Conservation (phyloP, 2,113 vertebrate genomes). For the Chloropsis cyanopogon region DNA sequence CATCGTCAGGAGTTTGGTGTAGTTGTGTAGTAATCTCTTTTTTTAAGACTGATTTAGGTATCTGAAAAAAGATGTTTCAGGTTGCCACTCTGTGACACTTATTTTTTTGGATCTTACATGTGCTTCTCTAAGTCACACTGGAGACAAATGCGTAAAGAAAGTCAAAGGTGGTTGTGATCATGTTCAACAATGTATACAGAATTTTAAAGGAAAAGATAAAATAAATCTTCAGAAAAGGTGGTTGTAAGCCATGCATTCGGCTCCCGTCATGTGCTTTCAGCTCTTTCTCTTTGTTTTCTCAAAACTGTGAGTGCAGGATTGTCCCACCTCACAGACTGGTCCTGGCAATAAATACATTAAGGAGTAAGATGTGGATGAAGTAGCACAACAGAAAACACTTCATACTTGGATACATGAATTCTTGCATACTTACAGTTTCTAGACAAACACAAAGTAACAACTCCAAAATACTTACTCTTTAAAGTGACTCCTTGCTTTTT, state of each 20-base stretch:
- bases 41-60: background rate
- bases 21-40: background rate
- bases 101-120: background rate
- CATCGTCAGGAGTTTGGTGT: background rate
- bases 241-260: background rate
- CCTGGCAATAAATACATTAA: background rate
- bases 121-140: background rate
- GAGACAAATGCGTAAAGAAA: background rate
- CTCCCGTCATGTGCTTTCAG: background rate
- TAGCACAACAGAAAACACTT: background rate
- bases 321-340: background rate
- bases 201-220: background rate
- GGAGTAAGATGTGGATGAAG: background rate
- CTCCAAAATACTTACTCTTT: background rate
- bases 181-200: background rate
- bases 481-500: background rate
- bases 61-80: background rate
- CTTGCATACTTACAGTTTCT: background rate
- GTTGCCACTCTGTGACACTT: background rate
- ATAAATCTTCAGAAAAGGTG: background rate
- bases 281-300: background rate
- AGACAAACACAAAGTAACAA: background rate
- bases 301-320: background rate
- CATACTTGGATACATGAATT: background rate
- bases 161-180: background rate